Evolutionary conservation across 2,888 invertebrate species (phyloP).

Genomic region (Harpalus rubripes): DNA sequence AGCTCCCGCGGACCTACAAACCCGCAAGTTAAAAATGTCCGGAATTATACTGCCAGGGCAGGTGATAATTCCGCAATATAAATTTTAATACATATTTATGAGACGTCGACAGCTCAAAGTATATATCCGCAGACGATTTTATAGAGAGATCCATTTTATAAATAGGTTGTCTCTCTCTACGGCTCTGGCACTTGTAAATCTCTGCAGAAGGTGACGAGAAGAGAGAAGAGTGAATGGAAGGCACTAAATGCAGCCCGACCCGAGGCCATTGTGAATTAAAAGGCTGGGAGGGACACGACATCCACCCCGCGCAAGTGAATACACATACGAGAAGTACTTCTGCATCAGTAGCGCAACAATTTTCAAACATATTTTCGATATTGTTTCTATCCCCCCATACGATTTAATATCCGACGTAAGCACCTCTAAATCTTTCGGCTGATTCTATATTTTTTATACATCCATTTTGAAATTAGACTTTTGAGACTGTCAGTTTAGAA

Average conservation of each 20-base stretch:
- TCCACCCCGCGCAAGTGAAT: conserved; percentile 49
- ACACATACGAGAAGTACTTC: conserved; percentile 13
- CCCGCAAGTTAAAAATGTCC: conserved; percentile 71
- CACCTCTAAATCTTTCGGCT: too few species aligned
- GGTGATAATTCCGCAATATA: conserved; percentile 75
- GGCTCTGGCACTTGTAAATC: conserved; percentile 50
- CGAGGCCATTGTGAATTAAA: conserved; percentile 73
- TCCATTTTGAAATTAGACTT: too few species aligned
- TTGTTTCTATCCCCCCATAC: too few species aligned
- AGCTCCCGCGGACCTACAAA: conserved; percentile 1
- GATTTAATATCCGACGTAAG: too few species aligned
- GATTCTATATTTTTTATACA: too few species aligned
- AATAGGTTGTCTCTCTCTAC: conserved; percentile 58
- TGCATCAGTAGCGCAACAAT: conserved; percentile 40
- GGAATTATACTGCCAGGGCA: conserved; percentile 73
- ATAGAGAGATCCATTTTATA: conserved; percentile 65
- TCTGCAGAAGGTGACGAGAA: conserved; percentile 52
- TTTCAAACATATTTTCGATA: neutral
- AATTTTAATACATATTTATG: conserved; percentile 77
- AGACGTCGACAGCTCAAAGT: conserved; percentile 73
- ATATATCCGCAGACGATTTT: conserved; percentile 68
- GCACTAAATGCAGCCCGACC: conserved; percentile 72
- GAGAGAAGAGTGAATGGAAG: conserved; percentile 72
- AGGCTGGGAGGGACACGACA: conserved; percentile 72
- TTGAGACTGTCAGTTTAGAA: too few species aligned